Evolutionary conservation across 2,797 vertebrate species (phyloP).

Genomic region (Lutra lutra): DNA sequence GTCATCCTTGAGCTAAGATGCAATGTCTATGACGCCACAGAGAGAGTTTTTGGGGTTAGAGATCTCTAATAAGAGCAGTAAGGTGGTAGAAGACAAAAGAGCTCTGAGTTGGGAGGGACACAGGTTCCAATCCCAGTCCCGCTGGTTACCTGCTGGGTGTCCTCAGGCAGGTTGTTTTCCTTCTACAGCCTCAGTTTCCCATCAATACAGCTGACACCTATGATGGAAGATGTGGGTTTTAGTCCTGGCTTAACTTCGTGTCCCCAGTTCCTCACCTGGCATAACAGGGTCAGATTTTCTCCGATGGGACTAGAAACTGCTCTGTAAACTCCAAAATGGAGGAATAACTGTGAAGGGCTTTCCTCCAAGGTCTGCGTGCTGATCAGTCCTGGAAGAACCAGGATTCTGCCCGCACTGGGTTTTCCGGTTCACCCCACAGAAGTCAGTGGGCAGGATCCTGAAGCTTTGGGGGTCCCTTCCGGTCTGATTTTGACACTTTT

Average conservation of each 20-base stretch:
- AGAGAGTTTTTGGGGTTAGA: background rate
- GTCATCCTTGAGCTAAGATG: background rate
- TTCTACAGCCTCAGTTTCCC: background rate
- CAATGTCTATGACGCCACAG: background rate
- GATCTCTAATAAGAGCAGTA: background rate
- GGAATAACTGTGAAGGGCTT: background rate
- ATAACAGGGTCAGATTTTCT: background rate
- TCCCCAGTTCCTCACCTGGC: background rate
- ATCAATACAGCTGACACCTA: background rate
- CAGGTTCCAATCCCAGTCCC: background rate
- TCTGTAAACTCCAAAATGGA: background rate
- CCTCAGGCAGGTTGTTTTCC: background rate
- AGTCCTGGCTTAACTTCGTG: background rate
- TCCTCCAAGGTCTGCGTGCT: background rate
- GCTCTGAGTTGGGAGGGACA: background rate
- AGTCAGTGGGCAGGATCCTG: background rate
- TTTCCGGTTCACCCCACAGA: background rate
- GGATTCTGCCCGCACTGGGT: background rate
- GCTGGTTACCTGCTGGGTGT: background rate
- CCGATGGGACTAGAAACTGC: background rate
- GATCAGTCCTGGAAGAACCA: background rate
- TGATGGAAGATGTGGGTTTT: background rate
- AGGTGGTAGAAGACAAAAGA: background rate
- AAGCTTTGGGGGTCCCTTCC: background rate
- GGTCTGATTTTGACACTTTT: background rate